Percentiles rank a stretch among this genome's conserved stretches.
phyloP scores from a whole-genome alignment of 2,797 vertebrate species.

The Poliocrania exsul region DNA sequence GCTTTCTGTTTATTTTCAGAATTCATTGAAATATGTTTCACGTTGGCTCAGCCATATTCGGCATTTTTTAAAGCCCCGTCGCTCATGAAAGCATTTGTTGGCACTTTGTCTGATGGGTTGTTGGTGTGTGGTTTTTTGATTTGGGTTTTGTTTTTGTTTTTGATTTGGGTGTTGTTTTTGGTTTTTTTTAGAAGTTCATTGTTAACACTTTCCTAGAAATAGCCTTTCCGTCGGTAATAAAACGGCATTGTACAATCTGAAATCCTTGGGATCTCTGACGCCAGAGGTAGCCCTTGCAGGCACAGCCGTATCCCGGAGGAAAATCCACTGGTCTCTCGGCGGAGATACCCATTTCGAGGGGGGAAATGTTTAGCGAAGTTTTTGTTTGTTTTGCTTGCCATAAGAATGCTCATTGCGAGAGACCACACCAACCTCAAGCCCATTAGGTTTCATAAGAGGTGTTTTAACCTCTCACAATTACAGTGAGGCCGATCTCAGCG shows the following conservation, averaged over 20 bases:
- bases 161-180: not conserved
- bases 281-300: not conserved
- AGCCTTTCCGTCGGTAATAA: conserved; percentile 32
- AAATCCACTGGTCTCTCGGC: not conserved
- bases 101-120: not conserved
- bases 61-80: not conserved
- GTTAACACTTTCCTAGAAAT: conserved; percentile 65
- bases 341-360: not conserved
- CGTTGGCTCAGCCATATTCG: not conserved
- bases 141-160: not conserved
- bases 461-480: not conserved
- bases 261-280: not conserved
- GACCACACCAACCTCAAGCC: not conserved
- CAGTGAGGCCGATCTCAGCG: not conserved
- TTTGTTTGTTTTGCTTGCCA: conserved; percentile 9
- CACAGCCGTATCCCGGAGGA: not conserved
- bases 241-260: not conserved
- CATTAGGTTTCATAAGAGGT: not conserved
- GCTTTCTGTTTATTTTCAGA: not conserved
- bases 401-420: not conserved
- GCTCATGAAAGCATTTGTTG: not conserved
- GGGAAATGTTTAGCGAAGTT: not conserved
- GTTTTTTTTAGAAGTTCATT: conserved; percentile 60
- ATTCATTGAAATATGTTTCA: not conserved
- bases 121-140: not conserved